Evolutionary conservation across 2,113 vertebrate species (phyloP), one percentile per base, ranked within the genome.

Genomic region (Cheilinus undulatus): DNA sequence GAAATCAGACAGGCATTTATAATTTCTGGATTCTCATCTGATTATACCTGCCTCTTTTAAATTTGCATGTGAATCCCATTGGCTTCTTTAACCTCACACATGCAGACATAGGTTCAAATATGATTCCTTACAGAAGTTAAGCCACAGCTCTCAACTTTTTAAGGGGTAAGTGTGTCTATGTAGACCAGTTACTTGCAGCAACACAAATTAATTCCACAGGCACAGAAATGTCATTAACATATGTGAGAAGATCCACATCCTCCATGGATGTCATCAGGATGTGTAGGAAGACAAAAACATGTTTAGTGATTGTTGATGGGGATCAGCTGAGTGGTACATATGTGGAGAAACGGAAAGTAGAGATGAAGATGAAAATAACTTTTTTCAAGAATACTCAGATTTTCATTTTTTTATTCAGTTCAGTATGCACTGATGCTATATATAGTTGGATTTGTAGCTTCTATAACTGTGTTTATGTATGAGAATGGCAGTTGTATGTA

Each of bases 161-260:
- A 4, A 66, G 73, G 72, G 73, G 26, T 52, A 65, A 67, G 50
- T 65, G 46, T 63, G 74, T 80, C 51, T 72, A 67, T 88, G 83
- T 65, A 63, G 69, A 82, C 73, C 66, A 83, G 69, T 74, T 84
- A 75, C 67, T 77, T 62, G 73, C 58, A 87, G 86, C 80, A 80
- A 89, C 84, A 78, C 50, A 79, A 72, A 89, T 83, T 69, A 83
- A 61, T 88, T 82, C 75, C 71, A 80, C 65, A 28, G 56, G 66
- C 56, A 52, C 66, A 74, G 52, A 73, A 24, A 79, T 74, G 67
- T 83, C 20, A 83, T 85, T 77, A 73, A 82, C 76, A 83, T 81
- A 59, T 49, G 78, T 79, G 61, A 61, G 53, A 58, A 68, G 79
- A 78, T 56, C 68, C 61, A 80, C 86, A 77, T 87, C 83, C 79